Percentiles rank a stretch among this genome's conserved stretches.
Evolutionary conservation across 2,113 vertebrate genomes (phyloP).

Genomic region (Pteronura brasiliensis): DNA sequence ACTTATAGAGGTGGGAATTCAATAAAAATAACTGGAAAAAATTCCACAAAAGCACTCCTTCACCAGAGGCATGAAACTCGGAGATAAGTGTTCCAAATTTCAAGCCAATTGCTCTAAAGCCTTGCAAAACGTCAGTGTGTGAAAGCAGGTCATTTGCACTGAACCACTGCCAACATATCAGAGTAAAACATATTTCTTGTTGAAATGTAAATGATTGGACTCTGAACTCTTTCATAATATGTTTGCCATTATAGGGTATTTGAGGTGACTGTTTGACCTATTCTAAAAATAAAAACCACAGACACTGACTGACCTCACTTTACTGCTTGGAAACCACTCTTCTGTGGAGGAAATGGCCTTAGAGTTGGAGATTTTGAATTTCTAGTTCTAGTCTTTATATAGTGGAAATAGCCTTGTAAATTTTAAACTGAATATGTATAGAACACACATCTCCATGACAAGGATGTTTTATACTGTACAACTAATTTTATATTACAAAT

Average conservation of each 20-base stretch:
- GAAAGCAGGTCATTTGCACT: constrained; percentile 63
- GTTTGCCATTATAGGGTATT: neutral
- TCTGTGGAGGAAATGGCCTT: neutral
- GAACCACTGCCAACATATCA: constrained; percentile 49
- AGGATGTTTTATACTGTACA: neutral
- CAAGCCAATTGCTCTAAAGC: constrained; percentile 58
- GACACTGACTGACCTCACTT: neutral
- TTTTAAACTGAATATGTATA: neutral
- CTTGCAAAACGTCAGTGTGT: constrained; percentile 43
- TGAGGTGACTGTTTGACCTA: neutral
- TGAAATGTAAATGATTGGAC: constrained; percentile 53
- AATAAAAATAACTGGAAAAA: constrained; percentile 58
- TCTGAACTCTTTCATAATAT: neutral
- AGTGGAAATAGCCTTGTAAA: neutral
- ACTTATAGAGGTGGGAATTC: constrained; percentile 51
- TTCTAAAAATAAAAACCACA: neutral
- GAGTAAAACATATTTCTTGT: constrained; percentile 42
- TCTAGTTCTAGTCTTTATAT: neutral
- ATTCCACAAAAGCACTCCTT: constrained; percentile 58
- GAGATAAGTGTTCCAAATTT: constrained; percentile 67
- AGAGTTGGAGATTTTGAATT: neutral
- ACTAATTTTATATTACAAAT: neutral
- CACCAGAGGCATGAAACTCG: constrained; percentile 44
- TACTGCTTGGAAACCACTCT: neutral
- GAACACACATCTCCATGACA: neutral